A percentile compares a stretch with the other conserved stretches of the same genome.
Evolutionary conservation across 2,888 invertebrate species (phyloP).

Genomic region (Petrolisthes manimaculis): DNA sequence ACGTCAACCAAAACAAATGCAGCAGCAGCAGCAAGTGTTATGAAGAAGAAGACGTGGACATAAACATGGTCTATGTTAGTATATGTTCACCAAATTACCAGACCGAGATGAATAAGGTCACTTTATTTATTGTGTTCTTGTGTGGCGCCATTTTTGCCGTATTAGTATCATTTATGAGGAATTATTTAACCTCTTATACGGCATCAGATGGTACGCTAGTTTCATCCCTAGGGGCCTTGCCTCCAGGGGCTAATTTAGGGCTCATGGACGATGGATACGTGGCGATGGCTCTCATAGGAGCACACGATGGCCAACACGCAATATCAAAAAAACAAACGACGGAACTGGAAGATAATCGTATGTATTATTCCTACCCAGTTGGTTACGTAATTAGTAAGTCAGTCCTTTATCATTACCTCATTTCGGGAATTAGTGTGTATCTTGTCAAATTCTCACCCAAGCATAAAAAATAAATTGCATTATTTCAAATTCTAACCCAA

Average conservation of each 20-base stretch:
- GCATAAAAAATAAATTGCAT: no score
- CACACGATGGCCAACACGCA: conserved; percentile 28
- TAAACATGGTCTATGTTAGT: no score
- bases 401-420: no score
- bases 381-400: no score
- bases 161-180: conserved; percentile 33
- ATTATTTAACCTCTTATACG: conserved; percentile 10
- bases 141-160: conserved; percentile 44
- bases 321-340: conserved; percentile 45
- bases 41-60: no score
- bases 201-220: neutral
- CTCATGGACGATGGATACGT: conserved; percentile 59
- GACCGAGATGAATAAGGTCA: conserved; percentile 46
- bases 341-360: conserved; percentile 50
- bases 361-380: neutral
- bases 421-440: no score
- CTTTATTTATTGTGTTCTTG: conserved; percentile 40
- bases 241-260: conserved; percentile 45
- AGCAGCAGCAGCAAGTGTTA: no score
- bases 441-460: no score
- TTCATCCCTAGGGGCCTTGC: conserved; percentile 43
- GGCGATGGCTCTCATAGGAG: conserved; percentile 48
- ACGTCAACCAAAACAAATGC: no score
- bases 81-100: no score
- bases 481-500: no score